Base-by-base conservation (phyloP, 2,797 vertebrate species). In the Sebastes dallii region DNA sequence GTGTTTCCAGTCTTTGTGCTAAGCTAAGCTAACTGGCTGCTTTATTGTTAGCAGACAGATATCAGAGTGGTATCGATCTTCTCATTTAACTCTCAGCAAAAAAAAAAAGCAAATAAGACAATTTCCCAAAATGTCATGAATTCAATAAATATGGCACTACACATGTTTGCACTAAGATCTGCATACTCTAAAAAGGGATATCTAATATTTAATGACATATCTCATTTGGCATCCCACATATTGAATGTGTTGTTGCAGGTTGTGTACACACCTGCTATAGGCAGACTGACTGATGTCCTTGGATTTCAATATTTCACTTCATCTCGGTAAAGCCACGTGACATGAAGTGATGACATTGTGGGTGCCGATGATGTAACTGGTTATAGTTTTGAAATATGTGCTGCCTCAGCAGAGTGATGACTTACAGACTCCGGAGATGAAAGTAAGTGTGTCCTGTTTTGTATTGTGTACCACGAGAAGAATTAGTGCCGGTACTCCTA, bases 401-500 rank as follows among this genome's bases (percentile, higher is more conserved):
- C 82, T 74, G 81, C 75, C 81, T 86, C 72, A 89, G 81, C 82
- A 86, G 83, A 90, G 68, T 65, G 72, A 88, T 83, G 78, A 84
- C 88, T 92, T 83, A n/a, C 73, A 87, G 42, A 46, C 42, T 72
- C 65, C 62, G 72, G 77, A 81, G 85, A 90, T 81, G 68, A 89
- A 88, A 89, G 84, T 72, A 74, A 86, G 67, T 75, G 73, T 83
- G 71, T 82, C 84, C 82, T 88, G 77, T 90, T 86, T 85, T 62
- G 71, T 86, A 78, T 86, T 89, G 77, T 86, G 83, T 60, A 72
- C 75, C 79, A 56, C 24, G 8, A 68, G 55, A 83, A 87, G 85
- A 91, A 91, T 89, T 90, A 87, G 84, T 88, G 83, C 77, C 68
- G 66, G 75, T 78, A 67, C 82, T 81, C 77, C 81, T 80, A 81